Conservation (phyloP, 2,113 vertebrate genomes). For the Eleginops maclovinus region DNA sequence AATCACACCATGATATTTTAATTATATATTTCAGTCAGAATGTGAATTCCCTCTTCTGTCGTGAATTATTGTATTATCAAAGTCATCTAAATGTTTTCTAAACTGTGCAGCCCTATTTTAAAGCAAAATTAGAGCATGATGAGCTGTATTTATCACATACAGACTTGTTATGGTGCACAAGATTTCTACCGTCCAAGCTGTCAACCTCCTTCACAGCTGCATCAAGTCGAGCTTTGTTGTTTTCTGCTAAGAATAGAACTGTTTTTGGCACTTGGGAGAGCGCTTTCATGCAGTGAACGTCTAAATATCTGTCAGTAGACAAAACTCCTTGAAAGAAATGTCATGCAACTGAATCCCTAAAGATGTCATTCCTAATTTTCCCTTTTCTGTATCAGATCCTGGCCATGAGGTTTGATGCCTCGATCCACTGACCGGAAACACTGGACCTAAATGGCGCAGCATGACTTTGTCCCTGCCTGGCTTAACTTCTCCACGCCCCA, state of each 20-base stretch:
- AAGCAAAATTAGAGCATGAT: not conserved
- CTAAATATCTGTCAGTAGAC: constrained; percentile 19
- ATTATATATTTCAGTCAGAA: too few species aligned
- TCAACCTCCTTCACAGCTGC: constrained; percentile 51
- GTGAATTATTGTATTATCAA: too few species aligned
- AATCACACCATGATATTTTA: too few species aligned
- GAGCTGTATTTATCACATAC: not conserved
- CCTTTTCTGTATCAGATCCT: constrained; percentile 85
- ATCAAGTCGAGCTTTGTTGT: constrained; percentile 55
- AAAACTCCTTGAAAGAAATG: constrained; percentile 14
- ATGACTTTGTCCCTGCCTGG: constrained; percentile 99
- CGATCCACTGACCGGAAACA: constrained; percentile 98
- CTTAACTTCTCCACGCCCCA: constrained; percentile 99
- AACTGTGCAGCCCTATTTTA: too few species aligned
- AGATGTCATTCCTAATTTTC: not conserved
- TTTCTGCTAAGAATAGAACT: constrained; percentile 59
- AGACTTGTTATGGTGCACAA: constrained; percentile 3
- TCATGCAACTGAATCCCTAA: not conserved
- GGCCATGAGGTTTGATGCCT: constrained; percentile 99
- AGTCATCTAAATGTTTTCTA: too few species aligned
- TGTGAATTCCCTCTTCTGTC: too few species aligned
- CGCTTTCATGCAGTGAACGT: constrained; percentile 17
- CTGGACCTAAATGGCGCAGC: constrained; percentile 99
- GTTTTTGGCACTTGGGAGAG: constrained; percentile 33
- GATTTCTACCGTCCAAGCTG: constrained; percentile 43